Conservation (phyloP, 2,113 vertebrate genomes). For the Cyanistes caeruleus region DNA sequence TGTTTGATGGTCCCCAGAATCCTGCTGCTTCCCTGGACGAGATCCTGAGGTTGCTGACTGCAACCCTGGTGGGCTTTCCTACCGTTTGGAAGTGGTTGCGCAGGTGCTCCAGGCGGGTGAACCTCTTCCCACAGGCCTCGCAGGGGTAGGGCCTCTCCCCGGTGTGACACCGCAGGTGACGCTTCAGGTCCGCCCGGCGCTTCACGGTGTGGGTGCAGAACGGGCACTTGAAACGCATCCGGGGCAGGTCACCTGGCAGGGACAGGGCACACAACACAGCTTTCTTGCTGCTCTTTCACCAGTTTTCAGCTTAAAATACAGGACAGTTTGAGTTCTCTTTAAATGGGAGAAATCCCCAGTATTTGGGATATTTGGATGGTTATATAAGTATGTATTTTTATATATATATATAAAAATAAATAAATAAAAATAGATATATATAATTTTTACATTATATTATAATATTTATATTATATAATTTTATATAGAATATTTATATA, state of each 20-base stretch:
- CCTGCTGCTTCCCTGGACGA: no score
- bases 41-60: no score
- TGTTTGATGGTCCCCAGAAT: no score
- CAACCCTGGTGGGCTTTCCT: background rate
- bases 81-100: constrained; percentile 96
- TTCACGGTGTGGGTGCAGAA: constrained; percentile 96
- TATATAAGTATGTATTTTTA: background rate
- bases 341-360: background rate
- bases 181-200: constrained; percentile 92
- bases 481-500: no score
- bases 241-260: constrained; percentile 83
- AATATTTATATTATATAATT: no score
- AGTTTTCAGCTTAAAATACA: background rate
- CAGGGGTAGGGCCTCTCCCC: constrained; percentile 95
- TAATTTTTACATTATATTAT: no score
- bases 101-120: constrained; percentile 93
- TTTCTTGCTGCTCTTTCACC: accelerated
- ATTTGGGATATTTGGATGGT: background rate
- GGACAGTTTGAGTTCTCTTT: background rate
- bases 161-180: constrained; percentile 93
- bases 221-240: constrained; percentile 92
- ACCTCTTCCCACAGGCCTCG: constrained; percentile 92
- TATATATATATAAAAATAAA: no score
- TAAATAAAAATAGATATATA: no score
- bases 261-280: background rate